phyloP scores from a whole-genome alignment of 2,888 invertebrate species.

The Tyria jacobaeae region DNA sequence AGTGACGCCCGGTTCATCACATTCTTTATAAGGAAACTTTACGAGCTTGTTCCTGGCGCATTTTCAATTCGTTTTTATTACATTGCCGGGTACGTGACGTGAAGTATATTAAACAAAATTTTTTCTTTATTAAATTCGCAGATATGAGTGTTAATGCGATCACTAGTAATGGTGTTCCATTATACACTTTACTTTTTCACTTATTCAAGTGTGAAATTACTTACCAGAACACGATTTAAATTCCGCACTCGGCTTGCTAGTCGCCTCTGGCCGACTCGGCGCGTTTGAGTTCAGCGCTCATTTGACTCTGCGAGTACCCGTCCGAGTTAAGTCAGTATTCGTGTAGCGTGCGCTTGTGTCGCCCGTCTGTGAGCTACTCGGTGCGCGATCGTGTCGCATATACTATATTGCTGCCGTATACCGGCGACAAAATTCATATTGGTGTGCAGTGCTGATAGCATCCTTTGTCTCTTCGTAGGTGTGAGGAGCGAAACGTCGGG shows the following conservation, averaged over 20 bases:
- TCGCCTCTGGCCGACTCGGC: constrained; percentile 38
- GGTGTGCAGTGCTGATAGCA: constrained; percentile 69
- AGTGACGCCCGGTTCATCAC: constrained; percentile 51
- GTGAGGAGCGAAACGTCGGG: constrained; percentile 55
- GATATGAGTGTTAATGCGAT: constrained; percentile 46
- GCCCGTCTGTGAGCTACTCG: constrained; percentile 52
- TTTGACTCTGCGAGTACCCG: constrained; percentile 27
- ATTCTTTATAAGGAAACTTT: constrained; percentile 50
- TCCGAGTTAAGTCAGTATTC: constrained; percentile 63
- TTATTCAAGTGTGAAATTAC: constrained; percentile 79
- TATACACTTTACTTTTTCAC: constrained; percentile 75
- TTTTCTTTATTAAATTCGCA: constrained; percentile 27
- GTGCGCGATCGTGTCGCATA: constrained; percentile 32
- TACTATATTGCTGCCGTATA: constrained; percentile 15
- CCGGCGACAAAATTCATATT: constrained; percentile 63
- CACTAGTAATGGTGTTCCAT: constrained; percentile 70
- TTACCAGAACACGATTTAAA: constrained; percentile 67
- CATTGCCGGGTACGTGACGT: constrained; percentile 27
- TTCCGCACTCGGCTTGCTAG: constrained; percentile 51
- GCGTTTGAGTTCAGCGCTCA: not conserved
- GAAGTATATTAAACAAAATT: constrained; percentile 17
- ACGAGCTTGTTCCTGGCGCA: constrained; percentile 43
- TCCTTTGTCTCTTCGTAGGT: constrained; percentile 79
- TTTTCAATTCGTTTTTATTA: constrained; percentile 36
- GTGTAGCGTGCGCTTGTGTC: constrained; percentile 59